Evolutionary conservation across 2,113 vertebrate species (phyloP).

Genomic region (Petromus typicus): DNA sequence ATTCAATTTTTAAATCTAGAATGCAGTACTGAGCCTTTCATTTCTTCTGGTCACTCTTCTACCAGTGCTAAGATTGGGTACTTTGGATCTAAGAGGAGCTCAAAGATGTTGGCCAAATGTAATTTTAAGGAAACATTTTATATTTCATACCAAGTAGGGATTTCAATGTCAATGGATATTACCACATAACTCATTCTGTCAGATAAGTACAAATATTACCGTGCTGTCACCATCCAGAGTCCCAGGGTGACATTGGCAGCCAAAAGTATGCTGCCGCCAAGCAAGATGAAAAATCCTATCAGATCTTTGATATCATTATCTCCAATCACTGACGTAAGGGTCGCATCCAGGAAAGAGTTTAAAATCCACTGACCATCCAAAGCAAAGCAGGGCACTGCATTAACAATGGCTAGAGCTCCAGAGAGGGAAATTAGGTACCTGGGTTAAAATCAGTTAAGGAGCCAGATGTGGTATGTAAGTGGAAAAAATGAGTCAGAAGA

Average conservation of each 20-base stretch:
- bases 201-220: slow-evolving; percentile 85
- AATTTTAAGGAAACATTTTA: slow-evolving; percentile 81
- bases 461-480: neutral
- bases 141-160: slow-evolving; percentile 63
- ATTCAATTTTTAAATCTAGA: slow-evolving; percentile 61
- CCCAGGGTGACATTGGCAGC: slow-evolving; percentile 98
- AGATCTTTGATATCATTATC: slow-evolving; percentile 95
- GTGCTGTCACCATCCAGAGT: slow-evolving; percentile 98
- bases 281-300: slow-evolving; percentile 96
- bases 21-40: slow-evolving; percentile 30
- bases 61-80: slow-evolving; percentile 32
- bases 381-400: slow-evolving; percentile 98
- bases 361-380: slow-evolving; percentile 99
- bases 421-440: slow-evolving; percentile 98
- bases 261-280: slow-evolving; percentile 95
- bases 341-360: slow-evolving; percentile 96
- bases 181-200: slow-evolving; percentile 55
- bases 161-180: slow-evolving; percentile 70
- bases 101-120: slow-evolving; percentile 60
- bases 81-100: slow-evolving; percentile 60
- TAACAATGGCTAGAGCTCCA: slow-evolving; percentile 96
- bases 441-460: slow-evolving; percentile 84
- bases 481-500: neutral
- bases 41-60: neutral
- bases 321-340: slow-evolving; percentile 91